These are phyloP conservation scores for Plectropomus leopardus DNA, from an alignment of 2,113 vertebrate species.

Conservation along the genomic window DNA sequence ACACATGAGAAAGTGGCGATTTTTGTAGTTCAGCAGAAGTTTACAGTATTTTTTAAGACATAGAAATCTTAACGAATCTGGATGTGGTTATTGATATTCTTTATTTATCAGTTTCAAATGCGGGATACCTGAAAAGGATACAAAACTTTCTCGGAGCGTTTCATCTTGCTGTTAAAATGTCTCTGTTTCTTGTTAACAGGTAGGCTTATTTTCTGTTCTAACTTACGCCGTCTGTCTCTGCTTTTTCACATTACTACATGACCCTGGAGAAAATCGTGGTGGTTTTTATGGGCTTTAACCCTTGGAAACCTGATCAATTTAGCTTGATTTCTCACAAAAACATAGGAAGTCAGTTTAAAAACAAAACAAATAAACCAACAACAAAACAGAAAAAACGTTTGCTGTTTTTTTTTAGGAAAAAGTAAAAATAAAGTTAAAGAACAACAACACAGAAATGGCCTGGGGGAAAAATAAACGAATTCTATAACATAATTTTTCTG, in stretches of 20 bases:
- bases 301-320: too few species aligned
- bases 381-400: too few species aligned
- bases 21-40: not conserved
- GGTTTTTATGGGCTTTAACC: too few species aligned
- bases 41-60: not conserved
- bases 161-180: slow-evolving; percentile 53
- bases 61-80: not conserved
- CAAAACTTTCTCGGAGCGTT: not conserved
- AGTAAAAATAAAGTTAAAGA: too few species aligned
- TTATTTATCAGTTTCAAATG: not conserved
- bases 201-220: not conserved
- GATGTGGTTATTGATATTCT: not conserved
- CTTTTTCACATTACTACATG: not conserved
- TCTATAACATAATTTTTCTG: too few species aligned
- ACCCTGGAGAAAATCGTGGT: too few species aligned
- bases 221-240: not conserved
- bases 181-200: slow-evolving; percentile 81
- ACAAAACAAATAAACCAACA: too few species aligned
- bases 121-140: not conserved
- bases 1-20: not conserved
- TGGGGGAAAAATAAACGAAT: too few species aligned
- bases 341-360: too few species aligned
- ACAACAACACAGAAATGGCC: too few species aligned
- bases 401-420: too few species aligned
- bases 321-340: too few species aligned